Percentiles rank a stretch among this genome's conserved stretches.
Evolutionary conservation across 2,797 vertebrate species (phyloP).

Genomic region (Brotula barbata): DNA sequence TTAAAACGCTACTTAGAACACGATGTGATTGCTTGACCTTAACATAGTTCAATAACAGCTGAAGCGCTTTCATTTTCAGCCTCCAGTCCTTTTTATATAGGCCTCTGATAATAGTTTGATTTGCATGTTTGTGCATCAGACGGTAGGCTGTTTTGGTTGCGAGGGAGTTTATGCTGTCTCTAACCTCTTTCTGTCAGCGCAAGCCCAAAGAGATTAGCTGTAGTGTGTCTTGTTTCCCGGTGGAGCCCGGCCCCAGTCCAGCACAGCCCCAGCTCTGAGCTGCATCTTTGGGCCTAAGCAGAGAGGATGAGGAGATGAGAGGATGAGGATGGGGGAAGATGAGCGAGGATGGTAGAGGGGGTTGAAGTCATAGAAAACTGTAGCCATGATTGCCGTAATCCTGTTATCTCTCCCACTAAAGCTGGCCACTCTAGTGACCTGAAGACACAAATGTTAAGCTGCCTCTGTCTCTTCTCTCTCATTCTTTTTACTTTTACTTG

Average conservation of each 20-base stretch:
- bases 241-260: constrained; percentile 73
- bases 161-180: constrained; percentile 64
- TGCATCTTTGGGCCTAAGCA: constrained; percentile 46
- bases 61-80: constrained; percentile 41
- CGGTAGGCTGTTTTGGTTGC: constrained; percentile 47
- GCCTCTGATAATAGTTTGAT: constrained; percentile 58
- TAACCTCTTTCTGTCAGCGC: constrained; percentile 83
- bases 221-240: constrained; percentile 76
- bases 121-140: constrained; percentile 41
- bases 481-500: constrained; percentile 58
- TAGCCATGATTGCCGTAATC: constrained; percentile 81
- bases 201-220: constrained; percentile 79
- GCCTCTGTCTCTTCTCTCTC: constrained; percentile 70
- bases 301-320: constrained; percentile 50
- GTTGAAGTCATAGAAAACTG: constrained; percentile 73
- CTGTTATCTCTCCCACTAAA: constrained; percentile 84
- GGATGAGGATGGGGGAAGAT: constrained; percentile 30
- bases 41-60: not conserved
- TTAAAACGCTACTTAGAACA: constrained; percentile 46
- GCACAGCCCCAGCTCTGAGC: constrained; percentile 67
- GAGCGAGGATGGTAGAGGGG: constrained; percentile 53
- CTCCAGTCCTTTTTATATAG: constrained; percentile 36
- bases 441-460: constrained; percentile 82
- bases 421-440: constrained; percentile 81
- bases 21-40: constrained; percentile 61